A percentile compares a stretch with the other conserved stretches of the same genome.
Evolutionary conservation across 2,113 vertebrate genomes (phyloP).

Genomic region (Fregata magnificens): DNA sequence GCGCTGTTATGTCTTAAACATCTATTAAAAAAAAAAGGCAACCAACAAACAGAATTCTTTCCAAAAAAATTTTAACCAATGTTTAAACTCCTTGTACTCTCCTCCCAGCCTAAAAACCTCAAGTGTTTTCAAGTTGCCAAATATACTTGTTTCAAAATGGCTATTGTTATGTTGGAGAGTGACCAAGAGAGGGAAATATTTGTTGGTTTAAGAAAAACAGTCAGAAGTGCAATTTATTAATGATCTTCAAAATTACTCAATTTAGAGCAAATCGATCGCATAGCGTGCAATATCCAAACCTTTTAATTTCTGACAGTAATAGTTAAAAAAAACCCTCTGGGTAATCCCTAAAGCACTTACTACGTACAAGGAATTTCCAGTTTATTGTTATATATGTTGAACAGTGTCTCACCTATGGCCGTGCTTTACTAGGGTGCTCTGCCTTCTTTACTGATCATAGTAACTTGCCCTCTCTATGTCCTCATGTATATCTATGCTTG

Average conservation of each 20-base stretch:
- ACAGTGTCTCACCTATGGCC: background rate
- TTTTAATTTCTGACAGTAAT: background rate
- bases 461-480: background rate
- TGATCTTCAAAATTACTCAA: background rate
- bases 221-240: background rate
- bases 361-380: background rate
- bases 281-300: background rate
- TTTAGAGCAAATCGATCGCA: background rate
- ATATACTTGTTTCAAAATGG: background rate
- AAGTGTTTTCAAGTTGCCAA: background rate
- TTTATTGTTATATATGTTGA: fast-evolving
- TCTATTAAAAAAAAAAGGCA: background rate
- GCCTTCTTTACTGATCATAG: background rate
- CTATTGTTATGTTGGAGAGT: background rate
- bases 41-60: background rate
- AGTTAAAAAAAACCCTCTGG: background rate
- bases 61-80: background rate
- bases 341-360: background rate
- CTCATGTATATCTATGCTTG: background rate
- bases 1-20: background rate
- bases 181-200: background rate
- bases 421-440: background rate
- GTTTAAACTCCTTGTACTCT: conserved; percentile 2
- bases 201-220: background rate
- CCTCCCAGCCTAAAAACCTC: background rate